Percentiles rank a stretch among this genome's conserved stretches.
phyloP scores from a whole-genome alignment of 2,888 invertebrate genomes.

The Chrysomela aeneicollis region DNA sequence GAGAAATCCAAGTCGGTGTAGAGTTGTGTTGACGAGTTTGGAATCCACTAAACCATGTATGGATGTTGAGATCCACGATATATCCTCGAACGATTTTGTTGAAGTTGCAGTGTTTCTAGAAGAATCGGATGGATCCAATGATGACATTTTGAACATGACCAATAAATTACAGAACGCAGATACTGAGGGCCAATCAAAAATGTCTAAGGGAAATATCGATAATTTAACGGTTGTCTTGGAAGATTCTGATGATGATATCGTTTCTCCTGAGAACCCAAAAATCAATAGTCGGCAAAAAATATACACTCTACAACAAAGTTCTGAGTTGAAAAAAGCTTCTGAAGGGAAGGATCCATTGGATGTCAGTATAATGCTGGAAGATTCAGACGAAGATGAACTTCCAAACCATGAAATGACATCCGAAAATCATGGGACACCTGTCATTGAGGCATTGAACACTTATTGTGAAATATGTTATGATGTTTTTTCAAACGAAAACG shows the following conservation, averaged over 20 bases:
- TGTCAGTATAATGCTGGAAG: constrained; percentile 3
- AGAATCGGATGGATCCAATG: neutral
- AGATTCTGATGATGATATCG: neutral
- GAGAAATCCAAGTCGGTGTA: neutral
- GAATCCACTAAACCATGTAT: neutral
- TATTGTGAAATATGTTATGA: constrained; percentile 6
- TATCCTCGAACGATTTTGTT: too few species aligned
- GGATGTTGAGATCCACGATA: too few species aligned
- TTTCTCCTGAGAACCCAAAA: neutral
- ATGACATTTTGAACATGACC: neutral
- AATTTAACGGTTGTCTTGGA: neutral
- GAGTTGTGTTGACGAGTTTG: neutral
- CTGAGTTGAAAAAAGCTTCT: neutral
- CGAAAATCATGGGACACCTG: neutral
- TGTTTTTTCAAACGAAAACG: constrained; percentile 1
- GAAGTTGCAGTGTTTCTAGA: neutral
- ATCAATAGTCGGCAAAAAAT: too few species aligned
- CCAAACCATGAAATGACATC: neutral
- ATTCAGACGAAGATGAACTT: neutral
- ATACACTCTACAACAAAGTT: neutral
- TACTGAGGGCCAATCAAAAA: neutral
- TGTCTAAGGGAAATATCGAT: too few species aligned
- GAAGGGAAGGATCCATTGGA: constrained; percentile 1
- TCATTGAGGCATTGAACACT: neutral
- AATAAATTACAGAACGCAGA: neutral